Evolutionary conservation across 2,797 vertebrate genomes (phyloP).

Genomic region (Siniperca obscura): DNA sequence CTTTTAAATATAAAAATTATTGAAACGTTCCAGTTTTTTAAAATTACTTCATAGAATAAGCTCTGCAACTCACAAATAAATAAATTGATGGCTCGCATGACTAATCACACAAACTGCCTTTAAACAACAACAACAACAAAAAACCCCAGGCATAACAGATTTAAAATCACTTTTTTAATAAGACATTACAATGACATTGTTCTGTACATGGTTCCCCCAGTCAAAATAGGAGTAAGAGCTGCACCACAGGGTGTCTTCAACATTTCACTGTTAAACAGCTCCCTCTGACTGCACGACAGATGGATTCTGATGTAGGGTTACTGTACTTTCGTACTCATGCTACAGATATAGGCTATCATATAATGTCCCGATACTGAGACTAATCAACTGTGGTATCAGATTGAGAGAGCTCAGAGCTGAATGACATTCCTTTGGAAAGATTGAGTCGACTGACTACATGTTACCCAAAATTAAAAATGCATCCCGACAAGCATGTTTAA

Average conservation of each 20-base stretch:
- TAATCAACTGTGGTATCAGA: slow-evolving; percentile 79
- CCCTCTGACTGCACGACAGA: slow-evolving; percentile 77
- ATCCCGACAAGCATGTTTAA: slow-evolving; percentile 79
- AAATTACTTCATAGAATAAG: background rate
- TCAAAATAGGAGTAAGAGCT: slow-evolving; percentile 84
- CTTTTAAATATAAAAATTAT: slow-evolving; percentile 12
- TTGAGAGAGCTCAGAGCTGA: slow-evolving; percentile 77
- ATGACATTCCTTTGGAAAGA: slow-evolving; percentile 83
- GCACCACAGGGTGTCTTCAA: slow-evolving; percentile 73
- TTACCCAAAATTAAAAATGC: slow-evolving; percentile 75
- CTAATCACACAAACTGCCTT: background rate
- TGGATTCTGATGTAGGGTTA: slow-evolving; percentile 79
- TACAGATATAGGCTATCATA: slow-evolving; percentile 86
- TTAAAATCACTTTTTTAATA: slow-evolving; percentile 90
- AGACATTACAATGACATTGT: slow-evolving; percentile 89
- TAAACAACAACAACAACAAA: slow-evolving; percentile 45
- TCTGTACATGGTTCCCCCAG: slow-evolving; percentile 87
- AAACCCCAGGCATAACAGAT: slow-evolving; percentile 66
- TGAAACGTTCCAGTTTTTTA: background rate
- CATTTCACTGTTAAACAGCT: slow-evolving; percentile 72
- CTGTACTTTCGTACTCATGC: slow-evolving; percentile 85
- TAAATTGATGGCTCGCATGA: background rate
- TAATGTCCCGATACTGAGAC: slow-evolving; percentile 81
- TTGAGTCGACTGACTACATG: slow-evolving; percentile 67
- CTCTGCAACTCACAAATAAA: background rate